Percentiles rank a stretch among this genome's conserved stretches.
These are phyloP conservation scores for Phymorhynchus buccinoides DNA, from an alignment of 1,140 invertebrate species.

Conservation along the genomic window DNA sequence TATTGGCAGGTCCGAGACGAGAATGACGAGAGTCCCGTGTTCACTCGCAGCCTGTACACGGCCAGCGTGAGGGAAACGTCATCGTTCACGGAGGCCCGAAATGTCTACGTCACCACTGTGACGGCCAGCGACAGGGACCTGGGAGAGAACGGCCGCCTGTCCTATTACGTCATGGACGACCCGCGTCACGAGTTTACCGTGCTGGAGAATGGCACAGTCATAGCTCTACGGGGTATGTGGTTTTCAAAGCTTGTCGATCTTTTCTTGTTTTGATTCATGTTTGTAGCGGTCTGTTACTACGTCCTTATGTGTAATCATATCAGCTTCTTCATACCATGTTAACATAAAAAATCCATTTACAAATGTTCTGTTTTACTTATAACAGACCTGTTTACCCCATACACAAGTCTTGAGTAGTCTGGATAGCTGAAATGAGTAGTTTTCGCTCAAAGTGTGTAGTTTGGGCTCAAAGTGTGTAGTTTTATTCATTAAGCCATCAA, in stretches of 20 bases:
- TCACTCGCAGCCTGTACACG: slow-evolving; percentile 85
- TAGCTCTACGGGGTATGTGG: slow-evolving; percentile 39
- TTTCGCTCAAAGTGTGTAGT: too few relatives aligned
- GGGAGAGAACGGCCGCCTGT: slow-evolving; percentile 82
- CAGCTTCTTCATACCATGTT: too few relatives aligned
- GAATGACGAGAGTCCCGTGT: slow-evolving; percentile 92
- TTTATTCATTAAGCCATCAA: too few relatives aligned
- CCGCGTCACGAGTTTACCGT: slow-evolving; percentile 75
- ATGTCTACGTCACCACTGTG: slow-evolving; percentile 68
- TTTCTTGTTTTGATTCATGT: neutral
- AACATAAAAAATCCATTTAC: too few relatives aligned
- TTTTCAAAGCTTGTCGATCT: too few relatives aligned
- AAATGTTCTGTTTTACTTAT: too few relatives aligned
- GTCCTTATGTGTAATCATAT: too few relatives aligned
- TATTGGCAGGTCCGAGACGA: slow-evolving; percentile 90
- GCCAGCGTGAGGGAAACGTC: slow-evolving; percentile 68
- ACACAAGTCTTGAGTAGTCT: too few relatives aligned
- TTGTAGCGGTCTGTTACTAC: too few relatives aligned
- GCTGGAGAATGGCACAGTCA: slow-evolving; percentile 52
- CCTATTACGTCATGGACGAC: slow-evolving; percentile 69
- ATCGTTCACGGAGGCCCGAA: slow-evolving; percentile 87
- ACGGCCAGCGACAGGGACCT: slow-evolving; percentile 92
- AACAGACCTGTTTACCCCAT: too few relatives aligned
- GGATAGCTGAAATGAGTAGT: too few relatives aligned
- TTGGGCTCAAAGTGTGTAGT: too few relatives aligned